Percentiles rank a stretch among this genome's conserved stretches.
These are phyloP conservation scores for Ascaphus truei DNA, from an alignment of 2,113 vertebrate genomes.

Conservation along the genomic window DNA sequence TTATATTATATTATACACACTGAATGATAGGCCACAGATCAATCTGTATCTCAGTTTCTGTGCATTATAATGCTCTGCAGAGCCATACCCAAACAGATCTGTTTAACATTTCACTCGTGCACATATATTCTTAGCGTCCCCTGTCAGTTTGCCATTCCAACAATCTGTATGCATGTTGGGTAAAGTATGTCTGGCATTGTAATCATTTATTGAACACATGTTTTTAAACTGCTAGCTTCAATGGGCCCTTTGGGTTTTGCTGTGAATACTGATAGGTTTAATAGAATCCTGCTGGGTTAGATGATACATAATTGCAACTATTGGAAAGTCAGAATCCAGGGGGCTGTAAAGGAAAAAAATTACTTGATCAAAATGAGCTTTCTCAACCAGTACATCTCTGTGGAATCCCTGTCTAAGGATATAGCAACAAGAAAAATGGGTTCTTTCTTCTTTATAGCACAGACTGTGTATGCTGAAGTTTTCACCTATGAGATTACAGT, in stretches of 20 bases:
- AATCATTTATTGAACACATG: constrained; percentile 29
- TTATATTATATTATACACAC: no score
- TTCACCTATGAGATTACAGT: no score
- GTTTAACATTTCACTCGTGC: constrained; percentile 4
- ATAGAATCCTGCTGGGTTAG: background rate
- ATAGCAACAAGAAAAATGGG: no score
- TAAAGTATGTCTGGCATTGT: constrained; percentile 29
- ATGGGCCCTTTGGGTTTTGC: constrained; percentile 23
- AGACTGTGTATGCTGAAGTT: no score
- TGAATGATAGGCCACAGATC: background rate
- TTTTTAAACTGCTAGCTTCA: constrained; percentile 16
- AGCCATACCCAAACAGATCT: background rate
- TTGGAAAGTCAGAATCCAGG: constrained; percentile 1
- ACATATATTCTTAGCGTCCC: background rate
- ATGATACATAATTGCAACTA: constrained; percentile 11
- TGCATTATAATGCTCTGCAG: background rate
- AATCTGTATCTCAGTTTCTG: background rate
- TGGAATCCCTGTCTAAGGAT: background rate
- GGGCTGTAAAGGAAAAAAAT: background rate
- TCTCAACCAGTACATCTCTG: background rate
- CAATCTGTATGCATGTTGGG: constrained; percentile 30
- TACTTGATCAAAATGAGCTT: background rate
- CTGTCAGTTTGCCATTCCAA: background rate
- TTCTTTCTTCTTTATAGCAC: no score
- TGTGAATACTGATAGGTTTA: constrained; percentile 10